A percentile compares a stretch with the other conserved stretches of the same genome.
Evolutionary conservation across 2,888 invertebrate species (phyloP).

Genomic region (Phlogophora meticulosa): DNA sequence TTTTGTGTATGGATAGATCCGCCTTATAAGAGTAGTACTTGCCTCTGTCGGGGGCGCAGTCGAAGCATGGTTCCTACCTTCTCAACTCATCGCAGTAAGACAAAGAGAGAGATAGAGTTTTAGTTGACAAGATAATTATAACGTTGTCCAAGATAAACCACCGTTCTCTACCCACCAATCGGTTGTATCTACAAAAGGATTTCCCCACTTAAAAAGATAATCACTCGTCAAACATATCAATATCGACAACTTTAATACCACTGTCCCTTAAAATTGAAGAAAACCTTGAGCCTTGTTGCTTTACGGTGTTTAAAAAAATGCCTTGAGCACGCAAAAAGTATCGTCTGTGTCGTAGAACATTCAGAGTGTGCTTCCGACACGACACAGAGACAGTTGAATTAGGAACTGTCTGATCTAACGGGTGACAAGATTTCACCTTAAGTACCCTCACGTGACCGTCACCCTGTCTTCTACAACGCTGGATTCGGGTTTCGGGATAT

Average conservation of each 20-base stretch:
- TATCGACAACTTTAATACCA: background rate
- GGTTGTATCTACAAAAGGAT: background rate
- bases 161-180: too few species aligned
- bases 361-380: conserved; percentile 43
- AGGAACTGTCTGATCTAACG: conserved; percentile 25
- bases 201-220: background rate
- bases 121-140: too few species aligned
- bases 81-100: too few species aligned
- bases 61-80: too few species aligned
- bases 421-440: conserved; percentile 27
- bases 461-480: background rate
- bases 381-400: conserved; percentile 21
- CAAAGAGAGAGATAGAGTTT: too few species aligned
- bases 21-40: too few species aligned
- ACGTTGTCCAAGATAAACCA: too few species aligned
- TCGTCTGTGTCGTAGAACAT: conserved; percentile 19
- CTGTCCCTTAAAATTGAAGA: conserved; percentile 7
- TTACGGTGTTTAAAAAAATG: conserved; percentile 16
- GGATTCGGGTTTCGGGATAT: background rate
- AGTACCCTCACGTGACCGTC: background rate
- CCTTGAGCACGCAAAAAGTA: conserved; percentile 27
- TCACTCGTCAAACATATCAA: background rate
- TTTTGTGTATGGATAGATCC: too few species aligned
- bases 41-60: too few species aligned
- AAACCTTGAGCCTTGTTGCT: conserved; percentile 1